Conservation (phyloP, 2,113 vertebrate species). For the Sorex fumeus region DNA sequence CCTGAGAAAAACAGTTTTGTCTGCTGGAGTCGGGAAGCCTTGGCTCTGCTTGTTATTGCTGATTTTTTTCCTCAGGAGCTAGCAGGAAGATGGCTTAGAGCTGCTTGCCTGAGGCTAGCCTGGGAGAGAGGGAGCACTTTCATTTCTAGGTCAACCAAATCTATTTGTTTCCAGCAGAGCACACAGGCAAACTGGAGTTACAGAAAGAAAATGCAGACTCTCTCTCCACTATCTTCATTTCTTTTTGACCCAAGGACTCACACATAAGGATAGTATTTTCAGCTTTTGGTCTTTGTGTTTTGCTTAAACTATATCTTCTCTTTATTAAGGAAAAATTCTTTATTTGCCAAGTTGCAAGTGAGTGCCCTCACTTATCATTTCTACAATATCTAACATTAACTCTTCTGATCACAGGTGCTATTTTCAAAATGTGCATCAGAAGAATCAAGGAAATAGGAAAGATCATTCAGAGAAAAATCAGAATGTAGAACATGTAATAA, state of each 20-base stretch:
- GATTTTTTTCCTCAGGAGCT: constrained; percentile 32
- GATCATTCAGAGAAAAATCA: constrained; percentile 1
- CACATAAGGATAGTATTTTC: background rate
- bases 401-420: background rate
- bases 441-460: constrained; percentile 53
- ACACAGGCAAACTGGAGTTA: background rate
- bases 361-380: background rate
- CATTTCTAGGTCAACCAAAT: constrained; percentile 80
- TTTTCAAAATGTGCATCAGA: constrained; percentile 9
- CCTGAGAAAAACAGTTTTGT: constrained; percentile 44
- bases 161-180: constrained; percentile 20
- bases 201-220: constrained; percentile 40
- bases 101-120: constrained; percentile 60
- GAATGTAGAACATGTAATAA: background rate
- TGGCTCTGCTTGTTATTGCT: background rate
- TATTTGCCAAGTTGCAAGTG: background rate
- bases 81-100: constrained; percentile 23
- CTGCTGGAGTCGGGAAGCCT: background rate
- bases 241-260: background rate
- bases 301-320: background rate
- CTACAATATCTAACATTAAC: background rate
- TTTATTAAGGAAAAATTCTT: background rate
- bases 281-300: background rate
- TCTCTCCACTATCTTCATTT: background rate
- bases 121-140: constrained; percentile 65